These are phyloP conservation scores for Scaptomyza reducta DNA, from an alignment of 2,888 invertebrate species.

Conservation along the genomic window DNA sequence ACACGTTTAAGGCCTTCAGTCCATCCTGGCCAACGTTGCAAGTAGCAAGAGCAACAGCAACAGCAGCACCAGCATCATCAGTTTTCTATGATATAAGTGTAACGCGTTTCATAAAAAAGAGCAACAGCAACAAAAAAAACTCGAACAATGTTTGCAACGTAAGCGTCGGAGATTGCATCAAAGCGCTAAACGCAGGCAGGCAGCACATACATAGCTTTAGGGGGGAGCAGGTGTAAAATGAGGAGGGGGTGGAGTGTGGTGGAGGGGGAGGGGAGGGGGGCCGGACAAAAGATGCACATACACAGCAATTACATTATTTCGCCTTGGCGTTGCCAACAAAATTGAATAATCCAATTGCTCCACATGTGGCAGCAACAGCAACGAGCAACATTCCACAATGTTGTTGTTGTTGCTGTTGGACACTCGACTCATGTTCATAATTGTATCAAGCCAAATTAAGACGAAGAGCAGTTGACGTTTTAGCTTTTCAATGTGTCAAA, in stretches of 20 bases:
- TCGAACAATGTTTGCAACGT: constrained; percentile 42
- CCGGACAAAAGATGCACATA: constrained; percentile 27
- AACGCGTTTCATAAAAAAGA: constrained; percentile 51
- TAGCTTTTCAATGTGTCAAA: constrained; percentile 45
- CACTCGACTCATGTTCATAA: constrained; percentile 53
- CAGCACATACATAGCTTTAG: not conserved
- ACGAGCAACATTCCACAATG: constrained; percentile 53
- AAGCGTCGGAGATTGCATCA: constrained; percentile 56
- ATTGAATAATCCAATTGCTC: constrained; percentile 69
- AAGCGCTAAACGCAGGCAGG: constrained; percentile 45
- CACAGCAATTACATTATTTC: constrained; percentile 71
- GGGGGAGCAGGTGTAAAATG: constrained; percentile 6
- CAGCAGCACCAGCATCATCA: constrained; percentile 27
- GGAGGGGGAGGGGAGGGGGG: not conserved
- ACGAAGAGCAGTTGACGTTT: not conserved
- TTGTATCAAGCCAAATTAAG: constrained; percentile 46
- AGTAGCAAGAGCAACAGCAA: constrained; percentile 1
- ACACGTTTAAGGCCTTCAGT: constrained; percentile 28
- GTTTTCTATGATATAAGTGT: constrained; percentile 49
- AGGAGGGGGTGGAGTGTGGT: not conserved
- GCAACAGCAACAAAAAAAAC: constrained; percentile 26
- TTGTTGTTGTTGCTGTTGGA: too few species aligned
- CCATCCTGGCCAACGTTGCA: constrained; percentile 32
- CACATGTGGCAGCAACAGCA: constrained; percentile 25
- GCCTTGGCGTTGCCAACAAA: constrained; percentile 45